phyloP scores from a whole-genome alignment of 2,113 vertebrate species.

The Anser cygnoides region DNA sequence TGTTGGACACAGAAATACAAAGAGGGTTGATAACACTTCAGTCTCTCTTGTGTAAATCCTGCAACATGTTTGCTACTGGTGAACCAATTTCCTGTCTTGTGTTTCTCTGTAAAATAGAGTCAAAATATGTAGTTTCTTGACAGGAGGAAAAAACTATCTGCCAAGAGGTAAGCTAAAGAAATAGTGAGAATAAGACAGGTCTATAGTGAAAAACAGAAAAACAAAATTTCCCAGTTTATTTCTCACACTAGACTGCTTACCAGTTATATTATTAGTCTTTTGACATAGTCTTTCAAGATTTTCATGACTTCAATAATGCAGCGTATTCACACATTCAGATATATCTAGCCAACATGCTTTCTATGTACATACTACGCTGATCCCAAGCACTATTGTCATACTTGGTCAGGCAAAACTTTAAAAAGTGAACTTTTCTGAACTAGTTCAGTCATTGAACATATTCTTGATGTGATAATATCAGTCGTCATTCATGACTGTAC shows the following conservation, averaged over 20 bases:
- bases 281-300: background rate
- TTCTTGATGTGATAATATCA: background rate
- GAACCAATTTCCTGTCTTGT: background rate
- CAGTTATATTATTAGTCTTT: background rate
- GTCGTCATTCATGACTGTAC: background rate
- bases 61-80: background rate
- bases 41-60: background rate
- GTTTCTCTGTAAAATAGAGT: background rate
- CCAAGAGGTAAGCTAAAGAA: background rate
- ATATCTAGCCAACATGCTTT: background rate
- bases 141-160: background rate
- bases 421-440: background rate
- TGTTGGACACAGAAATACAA: background rate
- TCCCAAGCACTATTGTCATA: background rate
- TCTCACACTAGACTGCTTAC: background rate
- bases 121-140: background rate
- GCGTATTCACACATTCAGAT: rapidly evolving
- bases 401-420: background rate
- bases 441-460: background rate
- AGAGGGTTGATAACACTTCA: background rate
- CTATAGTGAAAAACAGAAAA: background rate
- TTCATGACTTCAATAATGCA: background rate
- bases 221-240: background rate
- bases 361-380: background rate
- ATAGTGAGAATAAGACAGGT: background rate